These are phyloP conservation scores for Aythya fuligula DNA, from an alignment of 2,797 vertebrate species.

Conservation along the genomic window DNA sequence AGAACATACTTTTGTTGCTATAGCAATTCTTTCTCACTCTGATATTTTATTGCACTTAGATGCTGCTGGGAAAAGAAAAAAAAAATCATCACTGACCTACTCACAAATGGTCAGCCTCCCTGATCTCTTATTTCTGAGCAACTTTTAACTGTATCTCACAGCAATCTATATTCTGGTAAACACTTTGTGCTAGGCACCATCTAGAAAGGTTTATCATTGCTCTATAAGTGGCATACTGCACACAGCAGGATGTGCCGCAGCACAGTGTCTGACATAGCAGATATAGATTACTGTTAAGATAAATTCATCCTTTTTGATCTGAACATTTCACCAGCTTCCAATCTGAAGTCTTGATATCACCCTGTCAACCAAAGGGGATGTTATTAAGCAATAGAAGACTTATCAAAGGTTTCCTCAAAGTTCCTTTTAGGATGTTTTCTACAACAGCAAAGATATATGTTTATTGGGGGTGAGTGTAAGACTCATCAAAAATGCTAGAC, in stretches of 20 bases:
- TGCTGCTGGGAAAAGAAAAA: constrained; percentile 13
- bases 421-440: constrained; percentile 42
- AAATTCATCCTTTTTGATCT: constrained; percentile 51
- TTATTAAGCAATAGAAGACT: constrained; percentile 51
- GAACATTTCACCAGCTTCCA: constrained; percentile 25
- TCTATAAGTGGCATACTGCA: constrained; percentile 9
- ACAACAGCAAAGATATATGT: not conserved
- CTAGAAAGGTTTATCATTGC: constrained; percentile 47
- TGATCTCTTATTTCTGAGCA: constrained; percentile 52
- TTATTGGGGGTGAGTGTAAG: constrained; percentile 26
- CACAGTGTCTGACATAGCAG: constrained; percentile 29
- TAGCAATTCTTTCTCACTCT: constrained; percentile 75
- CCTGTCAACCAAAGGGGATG: constrained; percentile 25
- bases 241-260: constrained; percentile 38
- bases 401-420: constrained; percentile 55
- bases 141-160: constrained; percentile 48
- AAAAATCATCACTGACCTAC: constrained; percentile 29
- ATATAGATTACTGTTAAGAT: constrained; percentile 54
- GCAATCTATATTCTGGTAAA: constrained; percentile 45
- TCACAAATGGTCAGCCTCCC: constrained; percentile 47
- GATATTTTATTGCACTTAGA: constrained; percentile 76
- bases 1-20: constrained; percentile 80
- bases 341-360: constrained; percentile 44
- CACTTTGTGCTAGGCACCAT: not conserved
- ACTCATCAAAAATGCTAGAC: constrained; percentile 22